These are phyloP conservation scores for Scaptomyza parva DNA, from an alignment of 2,888 invertebrate species.

Conservation along the genomic window DNA sequence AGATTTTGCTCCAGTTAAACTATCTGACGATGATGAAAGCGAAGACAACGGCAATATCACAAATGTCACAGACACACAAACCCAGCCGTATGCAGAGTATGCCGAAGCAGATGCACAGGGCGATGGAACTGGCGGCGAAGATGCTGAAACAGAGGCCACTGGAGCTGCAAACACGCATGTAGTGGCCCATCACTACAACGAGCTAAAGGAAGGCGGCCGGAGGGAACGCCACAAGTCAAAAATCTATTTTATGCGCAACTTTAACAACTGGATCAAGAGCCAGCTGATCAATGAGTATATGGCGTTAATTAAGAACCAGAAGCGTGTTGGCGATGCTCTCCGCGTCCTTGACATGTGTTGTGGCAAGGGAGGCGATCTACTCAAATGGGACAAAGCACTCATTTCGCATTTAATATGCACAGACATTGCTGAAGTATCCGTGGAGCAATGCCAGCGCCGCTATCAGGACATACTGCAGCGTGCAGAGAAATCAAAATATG, in stretches of 20 bases:
- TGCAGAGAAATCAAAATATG: constrained; percentile 74
- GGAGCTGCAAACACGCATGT: constrained; percentile 78
- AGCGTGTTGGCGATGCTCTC: constrained; percentile 88
- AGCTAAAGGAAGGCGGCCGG: constrained; percentile 92
- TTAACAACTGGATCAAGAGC: constrained; percentile 99
- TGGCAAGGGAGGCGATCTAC: constrained; percentile 98
- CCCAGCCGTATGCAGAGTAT: constrained; percentile 13
- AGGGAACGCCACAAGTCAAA: constrained; percentile 93
- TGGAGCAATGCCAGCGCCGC: constrained; percentile 94
- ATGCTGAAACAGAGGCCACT: constrained; percentile 15
- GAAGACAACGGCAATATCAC: constrained; percentile 39
- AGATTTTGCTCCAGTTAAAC: constrained; percentile 35
- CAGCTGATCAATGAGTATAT: constrained; percentile 95
- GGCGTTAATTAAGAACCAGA: constrained; percentile 88
- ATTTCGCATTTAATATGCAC: constrained; percentile 94
- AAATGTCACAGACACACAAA: background rate
- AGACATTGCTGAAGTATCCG: constrained; percentile 96
- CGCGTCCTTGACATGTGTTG: constrained; percentile 97
- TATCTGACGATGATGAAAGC: constrained; percentile 68
- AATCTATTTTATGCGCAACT: constrained; percentile 97
- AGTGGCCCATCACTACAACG: constrained; percentile 98
- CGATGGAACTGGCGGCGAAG: background rate
- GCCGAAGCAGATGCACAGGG: background rate
- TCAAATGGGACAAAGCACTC: constrained; percentile 96
- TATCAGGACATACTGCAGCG: constrained; percentile 89